Evolutionary conservation across 1,140 invertebrate genomes (phyloP).

Genomic region (Pseudomyrmex flavicornis): DNA sequence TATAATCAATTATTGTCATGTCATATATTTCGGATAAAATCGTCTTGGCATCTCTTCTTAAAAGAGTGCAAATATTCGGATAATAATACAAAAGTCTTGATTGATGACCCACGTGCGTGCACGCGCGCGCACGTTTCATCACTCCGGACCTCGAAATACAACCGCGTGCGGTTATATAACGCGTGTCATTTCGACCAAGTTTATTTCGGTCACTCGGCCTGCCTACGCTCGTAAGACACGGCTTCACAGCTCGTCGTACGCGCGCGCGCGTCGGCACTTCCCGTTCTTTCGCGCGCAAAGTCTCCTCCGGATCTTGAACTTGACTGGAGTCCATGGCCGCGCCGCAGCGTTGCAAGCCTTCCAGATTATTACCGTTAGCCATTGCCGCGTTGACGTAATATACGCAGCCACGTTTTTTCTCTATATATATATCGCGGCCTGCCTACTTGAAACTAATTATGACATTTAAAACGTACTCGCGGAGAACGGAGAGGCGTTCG

Average conservation of each 20-base stretch:
- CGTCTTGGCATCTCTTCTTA: not conserved
- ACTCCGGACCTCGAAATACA: not conserved
- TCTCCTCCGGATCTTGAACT: slow-evolving; percentile 63
- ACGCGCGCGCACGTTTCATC: not conserved
- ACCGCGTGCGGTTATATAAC: slow-evolving; percentile 9
- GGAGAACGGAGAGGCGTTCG: slow-evolving; percentile 28
- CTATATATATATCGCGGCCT: slow-evolving; percentile 1
- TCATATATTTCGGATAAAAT: not conserved
- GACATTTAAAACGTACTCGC: slow-evolving; percentile 26
- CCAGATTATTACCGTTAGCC: slow-evolving; percentile 70
- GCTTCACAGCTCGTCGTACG: too few relatives aligned
- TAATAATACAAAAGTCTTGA: not conserved
- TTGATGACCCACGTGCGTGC: not conserved
- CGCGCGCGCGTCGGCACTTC: not conserved
- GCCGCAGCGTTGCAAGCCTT: slow-evolving; percentile 37
- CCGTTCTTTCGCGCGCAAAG: slow-evolving; percentile 30
- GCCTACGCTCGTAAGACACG: not conserved
- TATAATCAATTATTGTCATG: not conserved
- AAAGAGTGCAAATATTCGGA: not conserved
- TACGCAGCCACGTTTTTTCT: slow-evolving; percentile 55
- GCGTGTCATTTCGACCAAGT: slow-evolving; percentile 9
- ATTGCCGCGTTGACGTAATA: slow-evolving; percentile 53
- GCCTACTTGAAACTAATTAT: slow-evolving; percentile 61
- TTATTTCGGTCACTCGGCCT: slow-evolving; percentile 60
- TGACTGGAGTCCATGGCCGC: slow-evolving; percentile 48